Conservation (phyloP, 2,888 invertebrate genomes). For the Phymatocera aterrima region DNA sequence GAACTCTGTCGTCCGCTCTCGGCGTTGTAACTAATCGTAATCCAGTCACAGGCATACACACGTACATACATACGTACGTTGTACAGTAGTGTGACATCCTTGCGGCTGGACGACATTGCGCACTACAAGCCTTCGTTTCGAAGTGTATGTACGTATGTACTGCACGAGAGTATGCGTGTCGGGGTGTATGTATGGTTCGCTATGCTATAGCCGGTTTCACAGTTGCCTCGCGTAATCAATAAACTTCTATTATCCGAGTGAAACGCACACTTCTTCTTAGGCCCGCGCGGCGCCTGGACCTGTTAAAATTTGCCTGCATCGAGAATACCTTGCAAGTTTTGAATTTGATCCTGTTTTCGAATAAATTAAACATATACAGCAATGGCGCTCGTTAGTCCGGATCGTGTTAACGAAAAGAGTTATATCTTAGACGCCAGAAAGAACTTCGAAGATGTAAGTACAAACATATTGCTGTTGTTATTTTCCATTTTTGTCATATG, state of each 20-base stretch:
- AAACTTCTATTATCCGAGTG: slow-evolving; percentile 44
- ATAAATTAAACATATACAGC: neutral
- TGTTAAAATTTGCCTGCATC: slow-evolving; percentile 22
- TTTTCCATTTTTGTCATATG: neutral
- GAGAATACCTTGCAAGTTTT: slow-evolving; percentile 4
- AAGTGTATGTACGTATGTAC: neutral
- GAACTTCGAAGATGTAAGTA: slow-evolving; percentile 69
- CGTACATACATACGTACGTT: no score
- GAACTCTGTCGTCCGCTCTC: neutral
- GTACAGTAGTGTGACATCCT: neutral
- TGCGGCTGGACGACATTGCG: slow-evolving; percentile 32
- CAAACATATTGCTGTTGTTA: slow-evolving; percentile 15
- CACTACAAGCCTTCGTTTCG: slow-evolving; percentile 24
- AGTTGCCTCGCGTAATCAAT: slow-evolving; percentile 43
- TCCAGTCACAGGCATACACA: no score
- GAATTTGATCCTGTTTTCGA: neutral
- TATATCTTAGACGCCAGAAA: slow-evolving; percentile 70
- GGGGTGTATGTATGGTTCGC: neutral
- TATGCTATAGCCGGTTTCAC: slow-evolving; percentile 19
- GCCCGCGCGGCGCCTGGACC: slow-evolving; percentile 46
- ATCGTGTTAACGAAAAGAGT: slow-evolving; percentile 66
- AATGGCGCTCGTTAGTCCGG: slow-evolving; percentile 39
- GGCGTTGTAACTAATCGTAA: no score
- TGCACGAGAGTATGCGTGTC: neutral
- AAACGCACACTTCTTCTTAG: slow-evolving; percentile 42